Conservation (phyloP, 2,113 vertebrate species). For the Ophthalmolycus amberensis region DNA sequence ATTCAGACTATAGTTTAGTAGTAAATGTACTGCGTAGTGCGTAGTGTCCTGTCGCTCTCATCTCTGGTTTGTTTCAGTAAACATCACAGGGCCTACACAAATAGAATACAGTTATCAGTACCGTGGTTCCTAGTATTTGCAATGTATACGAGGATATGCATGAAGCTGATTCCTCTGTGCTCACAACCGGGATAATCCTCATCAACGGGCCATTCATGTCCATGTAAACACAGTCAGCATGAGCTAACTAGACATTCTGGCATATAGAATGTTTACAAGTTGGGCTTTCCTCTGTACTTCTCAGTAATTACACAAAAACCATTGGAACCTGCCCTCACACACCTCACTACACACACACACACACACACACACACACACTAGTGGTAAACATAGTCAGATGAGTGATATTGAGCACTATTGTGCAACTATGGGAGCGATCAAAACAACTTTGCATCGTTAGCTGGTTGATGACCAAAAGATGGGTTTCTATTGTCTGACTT, state of each 20-base stretch:
- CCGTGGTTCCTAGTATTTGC: not conserved
- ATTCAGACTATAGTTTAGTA: not conserved
- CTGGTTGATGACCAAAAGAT: not conserved
- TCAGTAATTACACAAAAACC: not conserved
- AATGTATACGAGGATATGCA: not conserved
- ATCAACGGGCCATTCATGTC: not conserved
- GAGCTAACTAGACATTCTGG: not conserved
- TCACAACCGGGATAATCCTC: not conserved
- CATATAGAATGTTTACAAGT: not conserved
- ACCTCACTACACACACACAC: not conserved
- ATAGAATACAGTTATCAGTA: not conserved
- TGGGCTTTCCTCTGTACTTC: not conserved
- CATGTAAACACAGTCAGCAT: not conserved
- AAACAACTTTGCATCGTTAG: not conserved
- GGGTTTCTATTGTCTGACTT: not conserved
- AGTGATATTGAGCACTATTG: not conserved
- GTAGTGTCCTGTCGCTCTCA: not conserved
- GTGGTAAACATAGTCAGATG: not conserved
- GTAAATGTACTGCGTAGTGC: not conserved
- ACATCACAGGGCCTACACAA: not conserved
- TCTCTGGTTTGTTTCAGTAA: not conserved
- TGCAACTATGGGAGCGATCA: not conserved
- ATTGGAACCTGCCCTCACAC: not conserved
- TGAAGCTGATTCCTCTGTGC: not conserved
- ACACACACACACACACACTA: not conserved